A percentile compares a stretch with the other conserved stretches of the same genome.
Evolutionary conservation across 1,140 invertebrate genomes (phyloP).

Genomic region (Grapholita molesta): DNA sequence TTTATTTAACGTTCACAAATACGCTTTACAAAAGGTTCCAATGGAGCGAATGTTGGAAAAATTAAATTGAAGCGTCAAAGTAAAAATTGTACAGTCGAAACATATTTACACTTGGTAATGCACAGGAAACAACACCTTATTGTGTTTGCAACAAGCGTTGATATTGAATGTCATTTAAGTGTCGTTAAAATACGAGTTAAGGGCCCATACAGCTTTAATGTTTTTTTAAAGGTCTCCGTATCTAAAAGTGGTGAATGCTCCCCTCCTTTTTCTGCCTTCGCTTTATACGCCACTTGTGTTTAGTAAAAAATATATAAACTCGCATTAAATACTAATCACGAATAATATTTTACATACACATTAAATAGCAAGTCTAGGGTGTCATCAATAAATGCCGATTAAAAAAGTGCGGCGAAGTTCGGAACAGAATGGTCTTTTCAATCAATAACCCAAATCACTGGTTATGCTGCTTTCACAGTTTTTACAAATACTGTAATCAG

Average conservation of each 20-base stretch:
- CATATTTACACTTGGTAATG: neutral
- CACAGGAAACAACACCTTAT: neutral
- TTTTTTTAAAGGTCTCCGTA: neutral
- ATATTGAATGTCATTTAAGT: neutral
- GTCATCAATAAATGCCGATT: no score
- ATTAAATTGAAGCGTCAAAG: neutral
- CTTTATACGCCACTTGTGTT: no score
- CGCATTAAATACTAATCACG: no score
- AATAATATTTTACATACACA: no score
- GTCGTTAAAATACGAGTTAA: neutral
- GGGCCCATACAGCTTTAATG: neutral
- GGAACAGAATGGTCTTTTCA: no score
- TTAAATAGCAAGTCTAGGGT: no score
- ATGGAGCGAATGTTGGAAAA: neutral
- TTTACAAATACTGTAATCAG: no score
- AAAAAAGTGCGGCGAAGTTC: no score
- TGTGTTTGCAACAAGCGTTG: neutral
- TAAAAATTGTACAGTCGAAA: neutral
- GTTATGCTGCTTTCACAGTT: no score
- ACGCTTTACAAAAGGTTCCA: neutral
- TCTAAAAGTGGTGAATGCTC: neutral
- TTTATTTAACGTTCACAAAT: constrained; percentile 10
- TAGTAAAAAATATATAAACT: no score
- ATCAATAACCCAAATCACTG: no score
- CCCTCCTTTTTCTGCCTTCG: neutral